Conservation (phyloP, 2,888 invertebrate genomes). For the Dromius quadrimaculatus region DNA sequence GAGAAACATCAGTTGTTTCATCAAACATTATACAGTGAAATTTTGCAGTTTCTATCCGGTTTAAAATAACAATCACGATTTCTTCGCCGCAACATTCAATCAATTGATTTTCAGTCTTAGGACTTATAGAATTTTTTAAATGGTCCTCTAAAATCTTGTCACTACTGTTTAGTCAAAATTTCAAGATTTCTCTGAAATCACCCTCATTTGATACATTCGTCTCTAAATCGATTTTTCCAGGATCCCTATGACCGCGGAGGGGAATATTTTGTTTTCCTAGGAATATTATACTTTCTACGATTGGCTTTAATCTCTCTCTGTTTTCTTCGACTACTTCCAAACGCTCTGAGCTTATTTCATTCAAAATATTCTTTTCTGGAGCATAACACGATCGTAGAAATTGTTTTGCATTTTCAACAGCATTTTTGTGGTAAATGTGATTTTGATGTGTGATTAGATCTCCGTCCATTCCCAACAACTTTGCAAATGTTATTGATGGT, state of each 20-base stretch:
- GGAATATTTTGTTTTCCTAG: conserved; percentile 1
- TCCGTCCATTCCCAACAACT: background rate
- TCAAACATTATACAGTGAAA: background rate
- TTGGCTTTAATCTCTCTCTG: conserved; percentile 2
- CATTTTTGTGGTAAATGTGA: no score
- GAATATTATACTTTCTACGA: conserved; percentile 3
- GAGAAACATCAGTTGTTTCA: background rate
- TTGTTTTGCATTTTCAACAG: conserved; percentile 4
- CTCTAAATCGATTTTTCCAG: no score
- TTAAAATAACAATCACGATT: background rate
- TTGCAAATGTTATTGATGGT: background rate
- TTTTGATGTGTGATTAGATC: conserved; percentile 4
- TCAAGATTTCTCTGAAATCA: conserved; percentile 5
- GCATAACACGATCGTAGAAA: background rate
- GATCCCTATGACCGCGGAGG: background rate
- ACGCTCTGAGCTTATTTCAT: conserved; percentile 4
- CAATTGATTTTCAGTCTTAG: background rate
- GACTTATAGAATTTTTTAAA: conserved; percentile 4
- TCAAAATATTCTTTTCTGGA: background rate
- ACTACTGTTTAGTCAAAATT: no score
- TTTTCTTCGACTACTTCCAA: background rate
- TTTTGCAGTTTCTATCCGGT: background rate
- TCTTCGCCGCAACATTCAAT: background rate
- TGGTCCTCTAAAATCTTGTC: no score
- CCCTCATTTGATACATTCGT: background rate